Percentiles rank a stretch among this genome's conserved stretches.
Evolutionary conservation across 2,113 vertebrate species (phyloP).

Genomic region (Trichomycterus rosablanca): DNA sequence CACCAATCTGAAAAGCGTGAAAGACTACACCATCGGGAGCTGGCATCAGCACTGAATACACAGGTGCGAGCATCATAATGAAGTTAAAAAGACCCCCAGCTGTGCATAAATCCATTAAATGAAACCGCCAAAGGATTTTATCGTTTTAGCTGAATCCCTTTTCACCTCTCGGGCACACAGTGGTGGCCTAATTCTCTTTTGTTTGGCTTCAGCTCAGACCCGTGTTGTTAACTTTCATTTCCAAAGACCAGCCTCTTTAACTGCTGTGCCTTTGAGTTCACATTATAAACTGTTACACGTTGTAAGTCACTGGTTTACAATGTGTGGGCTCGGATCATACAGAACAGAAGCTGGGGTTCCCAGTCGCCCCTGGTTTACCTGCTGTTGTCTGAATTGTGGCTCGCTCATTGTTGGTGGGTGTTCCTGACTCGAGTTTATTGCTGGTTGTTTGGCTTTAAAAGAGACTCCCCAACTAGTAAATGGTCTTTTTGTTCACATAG

Average conservation of each 20-base stretch:
- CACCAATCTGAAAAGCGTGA: background rate
- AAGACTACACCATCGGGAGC: background rate
- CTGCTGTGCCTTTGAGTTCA: constrained; percentile 13
- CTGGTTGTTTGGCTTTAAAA: too few relatives aligned
- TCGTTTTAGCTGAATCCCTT: constrained; percentile 10
- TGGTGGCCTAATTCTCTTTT: constrained; percentile 25
- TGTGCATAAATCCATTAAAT: constrained; percentile 16
- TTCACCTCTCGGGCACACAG: constrained; percentile 20
- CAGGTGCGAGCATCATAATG: constrained; percentile 29
- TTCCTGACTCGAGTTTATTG: too few relatives aligned
- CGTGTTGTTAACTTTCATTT: constrained; percentile 32
- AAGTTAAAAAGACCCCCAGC: constrained; percentile 17
- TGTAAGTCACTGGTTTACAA: background rate
- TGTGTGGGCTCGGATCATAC: background rate
- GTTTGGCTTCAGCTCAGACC: constrained; percentile 4
- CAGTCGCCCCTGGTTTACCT: too few relatives aligned
- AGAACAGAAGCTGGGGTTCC: background rate
- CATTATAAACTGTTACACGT: constrained; percentile 17
- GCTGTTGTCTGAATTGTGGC: too few relatives aligned
- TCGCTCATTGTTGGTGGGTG: too few relatives aligned
- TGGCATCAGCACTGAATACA: constrained; percentile 1
- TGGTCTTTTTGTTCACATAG: too few relatives aligned
- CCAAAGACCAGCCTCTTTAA: constrained; percentile 12
- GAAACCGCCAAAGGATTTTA: constrained; percentile 28
- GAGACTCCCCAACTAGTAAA: too few relatives aligned